Conservation (phyloP, 2,113 vertebrate genomes). For the Heterocephalus glaber region DNA sequence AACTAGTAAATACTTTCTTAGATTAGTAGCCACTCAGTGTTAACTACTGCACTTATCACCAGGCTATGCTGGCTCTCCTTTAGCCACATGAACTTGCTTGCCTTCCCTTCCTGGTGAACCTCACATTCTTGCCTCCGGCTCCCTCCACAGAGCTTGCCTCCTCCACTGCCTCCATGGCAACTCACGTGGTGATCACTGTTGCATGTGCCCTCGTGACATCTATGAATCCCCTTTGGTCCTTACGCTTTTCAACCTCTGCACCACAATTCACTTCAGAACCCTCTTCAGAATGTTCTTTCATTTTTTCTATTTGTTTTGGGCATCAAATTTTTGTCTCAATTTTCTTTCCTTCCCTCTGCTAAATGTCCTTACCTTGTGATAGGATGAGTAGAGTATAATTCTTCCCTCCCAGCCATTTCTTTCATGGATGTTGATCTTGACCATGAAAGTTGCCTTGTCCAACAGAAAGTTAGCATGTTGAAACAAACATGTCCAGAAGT, state of each 20-base stretch:
- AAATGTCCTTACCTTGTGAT: neutral
- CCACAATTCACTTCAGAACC: neutral
- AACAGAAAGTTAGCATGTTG: neutral
- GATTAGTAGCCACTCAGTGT: neutral
- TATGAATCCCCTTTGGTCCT: neutral
- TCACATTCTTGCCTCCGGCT: neutral
- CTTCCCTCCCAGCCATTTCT: neutral
- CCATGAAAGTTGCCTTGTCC: neutral
- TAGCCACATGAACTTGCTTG: neutral
- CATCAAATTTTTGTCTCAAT: neutral
- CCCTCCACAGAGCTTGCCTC: neutral
- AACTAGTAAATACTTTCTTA: neutral
- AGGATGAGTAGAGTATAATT: neutral
- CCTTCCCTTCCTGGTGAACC: neutral
- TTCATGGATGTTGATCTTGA: neutral
- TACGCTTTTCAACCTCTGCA: neutral
- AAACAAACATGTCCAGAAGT: neutral
- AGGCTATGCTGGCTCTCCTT: neutral
- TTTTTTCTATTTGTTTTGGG: neutral
- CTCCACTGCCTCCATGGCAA: neutral
- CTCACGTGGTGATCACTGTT: neutral
- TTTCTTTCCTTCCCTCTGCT: neutral
- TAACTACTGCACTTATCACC: neutral
- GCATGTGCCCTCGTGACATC: neutral
- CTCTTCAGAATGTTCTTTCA: neutral